These are phyloP conservation scores for Drosophila acutilabella DNA, from an alignment of 2,888 invertebrate genomes.

Conservation along the genomic window DNA sequence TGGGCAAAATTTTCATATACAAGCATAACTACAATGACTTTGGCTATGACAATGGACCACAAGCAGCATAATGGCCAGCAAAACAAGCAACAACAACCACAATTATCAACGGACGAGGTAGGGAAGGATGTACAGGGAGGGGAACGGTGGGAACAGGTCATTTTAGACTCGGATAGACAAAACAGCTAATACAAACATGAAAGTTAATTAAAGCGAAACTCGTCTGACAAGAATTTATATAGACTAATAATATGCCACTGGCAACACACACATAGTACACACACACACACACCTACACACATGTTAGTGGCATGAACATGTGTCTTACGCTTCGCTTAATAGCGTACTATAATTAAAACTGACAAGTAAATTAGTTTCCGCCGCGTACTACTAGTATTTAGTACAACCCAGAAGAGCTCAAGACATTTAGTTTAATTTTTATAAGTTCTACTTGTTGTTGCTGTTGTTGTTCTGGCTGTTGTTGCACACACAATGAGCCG, in stretches of 20 bases:
- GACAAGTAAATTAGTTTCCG: constrained; percentile 78
- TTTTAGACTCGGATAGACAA: constrained; percentile 63
- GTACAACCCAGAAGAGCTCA: constrained; percentile 9
- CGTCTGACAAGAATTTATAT: constrained; percentile 80
- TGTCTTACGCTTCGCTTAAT: constrained; percentile 65
- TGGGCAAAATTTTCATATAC: constrained; percentile 40
- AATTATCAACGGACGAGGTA: not conserved
- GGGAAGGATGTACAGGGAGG: not conserved
- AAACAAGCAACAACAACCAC: constrained; percentile 1
- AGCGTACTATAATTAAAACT: constrained; percentile 74
- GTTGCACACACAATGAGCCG: constrained; percentile 31
- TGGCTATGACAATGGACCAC: constrained; percentile 43
- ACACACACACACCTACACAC: constrained; percentile 5
- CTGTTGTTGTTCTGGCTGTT: not conserved
- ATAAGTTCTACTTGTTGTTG: too few species aligned
- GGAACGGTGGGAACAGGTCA: constrained; percentile 30
- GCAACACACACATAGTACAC: constrained; percentile 28
- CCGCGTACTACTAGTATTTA: constrained; percentile 17
- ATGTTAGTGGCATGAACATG: constrained; percentile 27
- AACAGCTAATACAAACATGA: constrained; percentile 76
- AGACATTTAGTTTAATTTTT: constrained; percentile 62
- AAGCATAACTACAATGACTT: constrained; percentile 23
- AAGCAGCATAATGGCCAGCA: constrained; percentile 38
- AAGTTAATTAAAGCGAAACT: constrained; percentile 79
- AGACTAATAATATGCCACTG: constrained; percentile 75